Percentiles rank a stretch among this genome's conserved stretches.
These are phyloP conservation scores for Aphodius sticticus DNA, from an alignment of 2,888 invertebrate genomes.

Conservation along the genomic window DNA sequence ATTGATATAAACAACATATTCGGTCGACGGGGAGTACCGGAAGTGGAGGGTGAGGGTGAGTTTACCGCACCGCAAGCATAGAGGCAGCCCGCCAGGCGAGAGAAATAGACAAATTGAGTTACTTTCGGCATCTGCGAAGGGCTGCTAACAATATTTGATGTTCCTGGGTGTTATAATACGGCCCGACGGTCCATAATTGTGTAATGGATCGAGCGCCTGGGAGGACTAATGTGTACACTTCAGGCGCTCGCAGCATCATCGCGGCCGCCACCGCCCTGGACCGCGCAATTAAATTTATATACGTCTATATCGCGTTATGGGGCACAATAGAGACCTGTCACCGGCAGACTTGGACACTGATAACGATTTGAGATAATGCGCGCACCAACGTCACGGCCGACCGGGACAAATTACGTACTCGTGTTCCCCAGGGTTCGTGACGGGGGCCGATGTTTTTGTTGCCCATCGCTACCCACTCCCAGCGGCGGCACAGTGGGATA, in stretches of 20 bases:
- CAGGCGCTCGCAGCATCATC: background rate
- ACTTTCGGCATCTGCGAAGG: background rate
- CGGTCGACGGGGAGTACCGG: background rate
- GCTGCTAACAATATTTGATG: background rate
- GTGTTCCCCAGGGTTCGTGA: background rate
- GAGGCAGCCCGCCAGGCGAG: background rate
- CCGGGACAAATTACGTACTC: slow-evolving; percentile 4
- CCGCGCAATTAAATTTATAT: slow-evolving; percentile 4
- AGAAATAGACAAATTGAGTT: background rate
- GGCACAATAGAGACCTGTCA: background rate
- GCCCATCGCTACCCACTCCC: background rate
- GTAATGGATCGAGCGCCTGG: background rate
- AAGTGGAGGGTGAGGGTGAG: background rate
- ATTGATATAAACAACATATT: background rate
- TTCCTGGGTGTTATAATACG: background rate
- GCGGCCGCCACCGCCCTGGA: background rate
- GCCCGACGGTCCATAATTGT: slow-evolving; percentile 4
- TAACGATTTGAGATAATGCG: slow-evolving; percentile 4
- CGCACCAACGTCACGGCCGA: background rate
- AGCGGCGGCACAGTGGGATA: background rate
- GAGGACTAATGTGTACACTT: background rate
- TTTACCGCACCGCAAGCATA: background rate
- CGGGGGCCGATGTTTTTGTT: background rate
- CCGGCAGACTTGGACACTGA: slow-evolving; percentile 4
- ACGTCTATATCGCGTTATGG: slow-evolving; percentile 4